phyloP scores from a whole-genome alignment of 1,140 invertebrate species.

The Scylla paramamosain region DNA sequence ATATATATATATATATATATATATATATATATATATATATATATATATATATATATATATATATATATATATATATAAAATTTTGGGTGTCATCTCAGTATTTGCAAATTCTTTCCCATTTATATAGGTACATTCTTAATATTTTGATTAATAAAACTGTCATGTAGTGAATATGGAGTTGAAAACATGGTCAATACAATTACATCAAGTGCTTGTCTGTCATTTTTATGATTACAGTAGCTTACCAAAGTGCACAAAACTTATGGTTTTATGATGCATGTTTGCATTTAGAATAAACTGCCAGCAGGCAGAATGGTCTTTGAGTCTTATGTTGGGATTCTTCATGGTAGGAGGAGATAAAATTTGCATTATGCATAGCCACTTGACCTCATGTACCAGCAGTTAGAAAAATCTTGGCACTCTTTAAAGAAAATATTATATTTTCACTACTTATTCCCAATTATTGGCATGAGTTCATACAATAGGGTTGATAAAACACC shows the following conservation, averaged over 20 bases:
- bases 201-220: neutral
- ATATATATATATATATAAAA: conserved; percentile 25
- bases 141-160: conserved; percentile 27
- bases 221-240: neutral
- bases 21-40: conserved; percentile 58
- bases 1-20: conserved; percentile 53
- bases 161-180: conserved; percentile 13
- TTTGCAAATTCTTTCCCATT: conserved; percentile 35
- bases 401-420: no score
- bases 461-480: no score
- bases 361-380: no score
- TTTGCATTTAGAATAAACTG: no score
- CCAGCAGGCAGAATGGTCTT: no score
- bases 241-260: neutral
- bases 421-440: no score
- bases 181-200: neutral
- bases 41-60: conserved; percentile 30
- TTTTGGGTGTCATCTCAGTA: conserved; percentile 40
- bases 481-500: no score
- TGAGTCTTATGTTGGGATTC: no score
- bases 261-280: no score
- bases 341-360: no score
- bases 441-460: no score
- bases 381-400: no score
- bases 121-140: conserved; percentile 29